Evolutionary conservation across 2,797 vertebrate genomes (phyloP), one percentile per base, ranked within the genome.

Genomic region (Gymnoscopelus microlampas): DNA sequence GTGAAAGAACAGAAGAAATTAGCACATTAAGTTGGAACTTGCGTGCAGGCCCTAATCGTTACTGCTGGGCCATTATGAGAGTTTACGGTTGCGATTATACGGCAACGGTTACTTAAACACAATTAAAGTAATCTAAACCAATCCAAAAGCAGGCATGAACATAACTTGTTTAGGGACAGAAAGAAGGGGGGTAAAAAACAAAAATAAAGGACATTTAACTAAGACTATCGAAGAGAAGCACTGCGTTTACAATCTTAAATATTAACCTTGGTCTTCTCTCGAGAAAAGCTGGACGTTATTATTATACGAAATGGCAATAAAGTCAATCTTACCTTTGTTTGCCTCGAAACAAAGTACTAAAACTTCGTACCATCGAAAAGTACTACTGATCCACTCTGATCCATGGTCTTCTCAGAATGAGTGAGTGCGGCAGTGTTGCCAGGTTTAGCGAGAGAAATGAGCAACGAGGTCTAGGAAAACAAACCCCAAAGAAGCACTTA

Each of bases 341-440:
- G 67, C 51, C 54, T 70, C 15, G 53, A 77, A 68, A 69, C 51
- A 39, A 76, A 78, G 81, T 3, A 29, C 66, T 86, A 86, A 82
- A 87, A 87, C 74, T 87, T 90, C 63, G 79, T 11, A 50, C 23
- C 54, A n/a, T 35, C 24, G 80, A 73, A 44, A 7, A 79, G 70
- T 74, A 50, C 39, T 51, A 73, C 80, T 29, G 19, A 19, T 19
- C 68, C 1, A 19, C 76, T 82, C 72, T 87, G 2, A 26, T 83
- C 87, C 88, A 88, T 87, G 83, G 68, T 83, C 69, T 81, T 66
- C 76, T 78, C 76, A 53, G 23, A 26, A 77, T 62, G 76, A 83
- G 76, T 19, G 19, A 19, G 19, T 19, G 19, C 19, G 19, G 19
- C 19, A 19, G 19, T 19, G 19, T 19, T 19, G 19, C 19, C 19